These are phyloP conservation scores for Lucinisca nassula DNA, from an alignment of 2,888 invertebrate genomes.

Conservation along the genomic window DNA sequence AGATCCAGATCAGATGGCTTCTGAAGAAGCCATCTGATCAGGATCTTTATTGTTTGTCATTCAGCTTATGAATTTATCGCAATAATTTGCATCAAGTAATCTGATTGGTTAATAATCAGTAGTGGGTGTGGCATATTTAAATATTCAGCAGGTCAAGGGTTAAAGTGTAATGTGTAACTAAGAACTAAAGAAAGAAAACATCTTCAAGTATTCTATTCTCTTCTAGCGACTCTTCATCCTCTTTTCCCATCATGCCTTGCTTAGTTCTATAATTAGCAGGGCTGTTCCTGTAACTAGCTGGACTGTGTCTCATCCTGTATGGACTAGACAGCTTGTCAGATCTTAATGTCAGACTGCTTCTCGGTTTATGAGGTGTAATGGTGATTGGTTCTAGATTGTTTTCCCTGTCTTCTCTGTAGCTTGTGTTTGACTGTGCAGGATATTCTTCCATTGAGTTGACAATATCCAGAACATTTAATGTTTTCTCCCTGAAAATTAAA, in stretches of 20 bases:
- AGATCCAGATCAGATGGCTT: too few species aligned
- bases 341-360: slow-evolving; percentile 3
- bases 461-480: slow-evolving; percentile 77
- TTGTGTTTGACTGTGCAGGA: slow-evolving; percentile 1
- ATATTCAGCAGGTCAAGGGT: too few species aligned
- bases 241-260: slow-evolving; percentile 40
- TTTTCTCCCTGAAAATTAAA: slow-evolving; percentile 74
- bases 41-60: too few species aligned
- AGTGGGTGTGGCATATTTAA: too few species aligned
- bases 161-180: too few species aligned
- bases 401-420: slow-evolving; percentile 9
- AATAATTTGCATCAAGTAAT: too few species aligned
- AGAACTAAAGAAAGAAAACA: slow-evolving; percentile 70
- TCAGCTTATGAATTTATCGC: too few species aligned
- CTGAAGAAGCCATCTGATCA: too few species aligned
- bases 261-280: slow-evolving; percentile 36
- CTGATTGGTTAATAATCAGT: too few species aligned
- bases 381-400: slow-evolving; percentile 13
- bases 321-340: slow-evolving; percentile 34
- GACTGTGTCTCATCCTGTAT: neutral
- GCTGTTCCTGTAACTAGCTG: slow-evolving; percentile 8
- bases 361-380: neutral
- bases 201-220: slow-evolving; percentile 78
- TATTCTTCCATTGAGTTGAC: slow-evolving; percentile 75
- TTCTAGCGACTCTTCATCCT: slow-evolving; percentile 69